Conservation (phyloP, 2,888 invertebrate genomes). For the Punctoribates punctum region DNA sequence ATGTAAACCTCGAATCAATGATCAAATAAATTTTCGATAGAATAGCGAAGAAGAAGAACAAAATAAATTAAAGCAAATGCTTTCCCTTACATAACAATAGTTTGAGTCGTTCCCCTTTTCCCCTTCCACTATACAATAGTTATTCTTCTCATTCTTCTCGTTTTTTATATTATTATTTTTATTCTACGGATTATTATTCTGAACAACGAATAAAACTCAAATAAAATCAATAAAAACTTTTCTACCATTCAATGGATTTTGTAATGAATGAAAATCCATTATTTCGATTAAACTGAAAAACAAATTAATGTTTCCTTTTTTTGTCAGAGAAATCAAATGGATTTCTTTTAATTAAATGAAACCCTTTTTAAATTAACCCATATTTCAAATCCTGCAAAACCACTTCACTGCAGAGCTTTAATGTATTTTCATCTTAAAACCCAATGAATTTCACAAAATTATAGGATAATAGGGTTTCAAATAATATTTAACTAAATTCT, state of each 20-base stretch:
- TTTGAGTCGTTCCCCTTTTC: not conserved
- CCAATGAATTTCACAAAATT: too few species aligned
- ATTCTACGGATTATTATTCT: too few species aligned
- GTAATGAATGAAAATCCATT: not conserved
- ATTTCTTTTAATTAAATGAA: not conserved
- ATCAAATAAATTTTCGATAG: not conserved
- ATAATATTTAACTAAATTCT: too few species aligned
- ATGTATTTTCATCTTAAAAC: not conserved
- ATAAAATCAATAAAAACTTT: too few species aligned
- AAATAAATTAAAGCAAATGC: not conserved
- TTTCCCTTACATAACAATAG: not conserved
- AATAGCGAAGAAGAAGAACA: not conserved
- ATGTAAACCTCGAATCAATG: not conserved
- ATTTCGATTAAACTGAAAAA: not conserved
- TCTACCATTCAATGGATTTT: too few species aligned
- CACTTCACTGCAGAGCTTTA: slow-evolving; percentile 13
- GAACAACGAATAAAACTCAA: too few species aligned
- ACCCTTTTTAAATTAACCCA: not conserved
- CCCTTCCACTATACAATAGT: not conserved
- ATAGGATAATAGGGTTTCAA: too few species aligned
- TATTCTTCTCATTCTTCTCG: too few species aligned
- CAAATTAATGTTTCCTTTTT: not conserved
- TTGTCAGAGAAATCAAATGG: not conserved
- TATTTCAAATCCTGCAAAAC: not conserved
- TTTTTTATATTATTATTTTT: too few species aligned